These are phyloP conservation scores for Crocidura indochinensis DNA, from an alignment of 2,797 vertebrate genomes.

Conservation along the genomic window DNA sequence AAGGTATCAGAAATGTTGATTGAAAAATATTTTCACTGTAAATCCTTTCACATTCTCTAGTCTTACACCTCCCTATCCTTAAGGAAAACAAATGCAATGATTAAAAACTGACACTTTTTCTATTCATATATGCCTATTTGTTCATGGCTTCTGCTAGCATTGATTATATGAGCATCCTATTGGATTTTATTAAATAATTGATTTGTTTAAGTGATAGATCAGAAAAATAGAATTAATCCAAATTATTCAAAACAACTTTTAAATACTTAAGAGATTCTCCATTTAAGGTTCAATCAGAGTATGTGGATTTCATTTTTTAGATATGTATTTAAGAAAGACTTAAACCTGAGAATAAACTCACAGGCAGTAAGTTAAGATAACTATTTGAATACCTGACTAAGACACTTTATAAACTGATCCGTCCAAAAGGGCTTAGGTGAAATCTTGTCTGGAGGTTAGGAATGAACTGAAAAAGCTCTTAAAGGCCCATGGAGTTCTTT, in stretches of 20 bases:
- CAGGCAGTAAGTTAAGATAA: constrained; percentile 32
- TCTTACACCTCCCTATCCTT: too few relatives aligned
- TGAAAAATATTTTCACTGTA: neutral
- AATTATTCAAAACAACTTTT: constrained; percentile 3
- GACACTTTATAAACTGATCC: constrained; percentile 67
- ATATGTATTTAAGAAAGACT: constrained; percentile 51
- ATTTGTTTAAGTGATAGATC: constrained; percentile 10
- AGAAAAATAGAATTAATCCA: constrained; percentile 20
- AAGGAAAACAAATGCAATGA: neutral
- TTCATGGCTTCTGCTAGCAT: neutral
- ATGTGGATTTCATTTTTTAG: constrained; percentile 10
- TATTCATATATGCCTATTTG: neutral
- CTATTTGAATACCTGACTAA: constrained; percentile 37
- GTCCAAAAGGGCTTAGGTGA: constrained; percentile 54
- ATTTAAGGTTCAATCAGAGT: neutral
- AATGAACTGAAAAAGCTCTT: constrained; percentile 68
- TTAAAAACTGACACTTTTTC: neutral
- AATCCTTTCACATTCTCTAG: neutral
- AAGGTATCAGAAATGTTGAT: neutral
- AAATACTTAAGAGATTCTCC: neutral
- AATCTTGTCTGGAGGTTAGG: constrained; percentile 64
- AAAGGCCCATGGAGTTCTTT: constrained; percentile 34
- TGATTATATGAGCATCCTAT: constrained; percentile 13
- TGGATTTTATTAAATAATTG: neutral
- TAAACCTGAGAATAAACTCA: constrained; percentile 52